These are phyloP conservation scores for Salpingus planirostris DNA, from an alignment of 2,888 invertebrate genomes.

Conservation along the genomic window DNA sequence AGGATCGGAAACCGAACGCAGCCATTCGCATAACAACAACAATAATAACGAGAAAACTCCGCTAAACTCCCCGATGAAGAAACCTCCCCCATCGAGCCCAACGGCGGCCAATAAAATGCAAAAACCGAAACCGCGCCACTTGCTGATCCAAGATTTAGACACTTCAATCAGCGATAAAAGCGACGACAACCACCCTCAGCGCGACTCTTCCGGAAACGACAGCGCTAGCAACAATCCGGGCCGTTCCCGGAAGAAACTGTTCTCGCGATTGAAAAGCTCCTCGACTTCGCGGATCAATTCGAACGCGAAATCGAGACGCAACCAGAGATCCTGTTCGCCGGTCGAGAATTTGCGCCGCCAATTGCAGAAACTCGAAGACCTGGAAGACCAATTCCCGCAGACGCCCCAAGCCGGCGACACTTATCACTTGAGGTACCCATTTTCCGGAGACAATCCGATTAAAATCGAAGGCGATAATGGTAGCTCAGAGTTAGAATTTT, in stretches of 20 bases:
- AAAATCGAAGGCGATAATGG: conserved; percentile 39
- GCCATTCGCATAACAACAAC: conserved; percentile 57
- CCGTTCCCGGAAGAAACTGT: conserved; percentile 55
- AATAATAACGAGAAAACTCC: conserved; percentile 45
- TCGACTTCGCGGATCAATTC: conserved; percentile 61
- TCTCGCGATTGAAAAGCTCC: conserved; percentile 61
- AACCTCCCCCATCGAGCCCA: conserved; percentile 32
- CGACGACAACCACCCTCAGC: conserved; percentile 35
- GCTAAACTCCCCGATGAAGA: conserved; percentile 23
- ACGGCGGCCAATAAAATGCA: conserved; percentile 35
- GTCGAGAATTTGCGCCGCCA: conserved; percentile 73
- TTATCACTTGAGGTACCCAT: conserved; percentile 73
- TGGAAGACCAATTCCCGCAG: conserved; percentile 72
- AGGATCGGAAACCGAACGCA: conserved; percentile 72
- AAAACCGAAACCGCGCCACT: conserved; percentile 37
- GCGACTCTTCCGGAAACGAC: conserved; percentile 47
- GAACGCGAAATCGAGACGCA: conserved; percentile 16
- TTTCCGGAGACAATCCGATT: conserved; percentile 49
- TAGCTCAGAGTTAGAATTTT: conserved; percentile 70
- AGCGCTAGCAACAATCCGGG: conserved; percentile 40
- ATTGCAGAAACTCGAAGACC: conserved; percentile 68
- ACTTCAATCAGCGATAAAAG: conserved; percentile 43
- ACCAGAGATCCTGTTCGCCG: conserved; percentile 57
- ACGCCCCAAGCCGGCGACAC: conserved; percentile 54
- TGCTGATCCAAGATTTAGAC: conserved; percentile 38